These are phyloP conservation scores for Scortum barcoo DNA, from an alignment of 2,113 vertebrate species.

Conservation along the genomic window DNA sequence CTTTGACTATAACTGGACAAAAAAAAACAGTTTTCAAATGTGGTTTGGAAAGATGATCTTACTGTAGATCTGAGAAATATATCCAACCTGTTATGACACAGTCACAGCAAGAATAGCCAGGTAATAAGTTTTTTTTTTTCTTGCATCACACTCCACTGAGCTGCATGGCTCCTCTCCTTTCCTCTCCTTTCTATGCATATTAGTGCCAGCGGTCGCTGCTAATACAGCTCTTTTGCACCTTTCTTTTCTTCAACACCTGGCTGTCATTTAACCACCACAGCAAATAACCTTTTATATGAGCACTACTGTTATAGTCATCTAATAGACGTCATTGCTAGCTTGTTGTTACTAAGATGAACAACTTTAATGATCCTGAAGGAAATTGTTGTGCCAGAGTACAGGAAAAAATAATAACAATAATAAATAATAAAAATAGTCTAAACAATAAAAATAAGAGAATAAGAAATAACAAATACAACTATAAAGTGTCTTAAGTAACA, in stretches of 20 bases:
- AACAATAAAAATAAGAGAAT: too few relatives aligned
- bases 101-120: too few relatives aligned
- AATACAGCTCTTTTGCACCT: background rate
- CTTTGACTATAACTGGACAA: background rate
- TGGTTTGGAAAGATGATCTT: background rate
- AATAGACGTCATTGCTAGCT: background rate
- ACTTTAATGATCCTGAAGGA: too few relatives aligned
- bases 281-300: background rate
- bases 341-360: too few relatives aligned
- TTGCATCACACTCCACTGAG: conserved; percentile 4
- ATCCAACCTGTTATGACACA: background rate
- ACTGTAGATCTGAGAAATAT: background rate
- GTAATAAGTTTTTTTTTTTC: background rate
- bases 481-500: too few relatives aligned
- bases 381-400: too few relatives aligned
- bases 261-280: background rate
- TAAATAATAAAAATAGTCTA: too few relatives aligned
- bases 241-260: background rate
- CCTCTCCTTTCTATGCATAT: background rate
- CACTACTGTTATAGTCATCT: background rate
- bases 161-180: background rate
- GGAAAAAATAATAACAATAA: too few relatives aligned
- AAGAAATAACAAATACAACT: too few relatives aligned
- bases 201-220: background rate
- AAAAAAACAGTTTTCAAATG: background rate